Base-by-base conservation (phyloP, 64 coral and sea anemone species). In the Montipora sp. region DNA sequence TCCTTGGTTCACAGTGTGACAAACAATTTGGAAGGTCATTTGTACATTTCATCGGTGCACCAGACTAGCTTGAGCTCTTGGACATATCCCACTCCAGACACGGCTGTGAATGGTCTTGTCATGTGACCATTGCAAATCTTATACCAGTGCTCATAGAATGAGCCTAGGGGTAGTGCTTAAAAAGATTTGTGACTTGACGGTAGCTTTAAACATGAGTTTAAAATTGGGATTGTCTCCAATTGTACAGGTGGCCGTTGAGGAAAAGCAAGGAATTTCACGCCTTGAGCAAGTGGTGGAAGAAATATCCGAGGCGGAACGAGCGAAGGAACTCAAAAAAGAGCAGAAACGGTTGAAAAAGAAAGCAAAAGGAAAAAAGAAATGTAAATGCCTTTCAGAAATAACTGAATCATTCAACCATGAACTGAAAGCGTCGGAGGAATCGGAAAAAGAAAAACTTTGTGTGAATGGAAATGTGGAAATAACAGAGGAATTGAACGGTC, bases 221-320 rank as follows among this genome's bases (percentile, higher is more conserved):
- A 63, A 7, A 3, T 59, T 1, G 18, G 1, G 1, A 19, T 59
- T 58, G 7, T 77, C 7, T 77, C 23, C 46, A 78, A 73, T 23
- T 10, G 18, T n/a, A 16, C 19, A 99, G 98, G 94, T 99, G 63
- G 95, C 94, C 9, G 92, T 99, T 0, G 98, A 99, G 83, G 89
- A 99, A 70, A 99, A 99, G 53, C 95, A 93, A 44, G 98, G 98
- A 10, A 96, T 99, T 44, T 99, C 98, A 2, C 88, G 98, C 24
- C 92, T 99, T 16, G 98, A 99, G 73, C 98, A 99, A 79, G 92
- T 99, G 16, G 98, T 99, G 0, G 94, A 99, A 81, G 98, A 99
- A 89, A 99, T 99, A 80, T 99, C 92, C 22, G 91, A 91, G 72
- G 94, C 95, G 43, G 98, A 99, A 83, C 88, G 92, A 82, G 80